Percentiles rank a stretch among this genome's conserved stretches.
Conservation (phyloP, 2,888 invertebrate genomes). For the Caradrina clavipalpis region DNA sequence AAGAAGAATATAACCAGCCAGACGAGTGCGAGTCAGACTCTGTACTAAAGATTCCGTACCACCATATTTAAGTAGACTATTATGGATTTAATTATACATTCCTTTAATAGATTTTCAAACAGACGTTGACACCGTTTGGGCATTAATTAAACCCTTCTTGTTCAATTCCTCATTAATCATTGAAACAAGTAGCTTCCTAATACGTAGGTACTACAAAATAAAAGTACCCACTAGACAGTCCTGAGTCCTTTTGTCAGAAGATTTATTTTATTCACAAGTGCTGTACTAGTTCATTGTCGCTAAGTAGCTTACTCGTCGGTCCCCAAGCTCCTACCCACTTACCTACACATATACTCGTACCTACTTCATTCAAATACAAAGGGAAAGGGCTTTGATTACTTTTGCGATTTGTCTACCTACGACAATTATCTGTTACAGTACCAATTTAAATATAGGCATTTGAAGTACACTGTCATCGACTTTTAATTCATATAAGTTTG, state of each 20-base stretch:
- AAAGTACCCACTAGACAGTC: conserved; percentile 8
- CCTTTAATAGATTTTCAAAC: no score
- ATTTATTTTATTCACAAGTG: conserved; percentile 50
- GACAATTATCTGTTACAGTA: conserved; percentile 6
- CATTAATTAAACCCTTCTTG: neutral
- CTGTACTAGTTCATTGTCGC: conserved; percentile 29
- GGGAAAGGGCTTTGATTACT: conserved; percentile 39
- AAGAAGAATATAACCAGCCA: no score
- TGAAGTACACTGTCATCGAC: no score
- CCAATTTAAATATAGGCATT: neutral
- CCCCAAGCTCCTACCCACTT: conserved; percentile 24
- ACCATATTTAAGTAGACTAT: no score
- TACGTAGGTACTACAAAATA: neutral
- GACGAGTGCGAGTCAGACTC: no score
- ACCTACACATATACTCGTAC: conserved; percentile 8
- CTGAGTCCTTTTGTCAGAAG: conserved; percentile 30
- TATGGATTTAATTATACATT: no score
- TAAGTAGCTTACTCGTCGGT: conserved; percentile 44
- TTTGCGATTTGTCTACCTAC: conserved; percentile 14
- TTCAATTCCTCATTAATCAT: neutral
- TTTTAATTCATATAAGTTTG: no score
- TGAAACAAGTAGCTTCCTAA: neutral
- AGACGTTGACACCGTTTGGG: neutral
- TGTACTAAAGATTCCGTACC: no score
- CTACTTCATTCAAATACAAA: conserved; percentile 21